These are phyloP conservation scores for Actias luna DNA, from an alignment of 2,888 invertebrate species.

Conservation along the genomic window DNA sequence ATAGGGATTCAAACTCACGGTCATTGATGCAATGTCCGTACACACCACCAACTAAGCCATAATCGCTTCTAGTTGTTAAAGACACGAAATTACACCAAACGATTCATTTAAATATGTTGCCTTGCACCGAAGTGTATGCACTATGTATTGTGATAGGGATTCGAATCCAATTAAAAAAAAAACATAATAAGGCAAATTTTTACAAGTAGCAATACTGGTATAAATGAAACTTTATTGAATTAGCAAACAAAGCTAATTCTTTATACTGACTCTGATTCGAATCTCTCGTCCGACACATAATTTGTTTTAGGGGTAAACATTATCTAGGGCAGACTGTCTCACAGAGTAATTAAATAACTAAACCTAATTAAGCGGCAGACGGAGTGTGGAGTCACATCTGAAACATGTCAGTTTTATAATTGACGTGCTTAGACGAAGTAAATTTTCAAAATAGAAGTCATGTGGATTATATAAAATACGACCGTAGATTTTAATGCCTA, in stretches of 20 bases:
- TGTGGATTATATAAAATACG: background rate
- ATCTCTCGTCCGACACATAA: slow-evolving; percentile 31
- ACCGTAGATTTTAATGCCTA: too few relatives aligned
- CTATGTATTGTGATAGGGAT: too few relatives aligned
- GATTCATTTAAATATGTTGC: too few relatives aligned
- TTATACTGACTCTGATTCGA: slow-evolving; percentile 9
- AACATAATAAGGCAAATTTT: background rate
- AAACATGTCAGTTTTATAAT: background rate
- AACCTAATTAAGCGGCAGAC: slow-evolving; percentile 23
- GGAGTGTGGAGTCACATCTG: background rate
- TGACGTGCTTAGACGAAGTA: background rate
- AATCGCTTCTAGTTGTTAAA: too few relatives aligned
- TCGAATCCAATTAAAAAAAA: background rate
- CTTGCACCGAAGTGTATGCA: too few relatives aligned
- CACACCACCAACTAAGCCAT: too few relatives aligned
- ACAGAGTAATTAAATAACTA: slow-evolving; percentile 20
- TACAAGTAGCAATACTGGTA: background rate
- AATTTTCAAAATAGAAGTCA: background rate
- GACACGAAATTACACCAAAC: too few relatives aligned
- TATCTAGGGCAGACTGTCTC: slow-evolving; percentile 24
- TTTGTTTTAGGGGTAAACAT: slow-evolving; percentile 31
- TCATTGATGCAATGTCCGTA: too few relatives aligned
- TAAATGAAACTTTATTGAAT: background rate
- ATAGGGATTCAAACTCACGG: too few relatives aligned
- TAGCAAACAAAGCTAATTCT: background rate